Evolutionary conservation across 2,888 invertebrate genomes (phyloP), one percentile per base, ranked within the genome.

Genomic region (Thecophora atra): DNA sequence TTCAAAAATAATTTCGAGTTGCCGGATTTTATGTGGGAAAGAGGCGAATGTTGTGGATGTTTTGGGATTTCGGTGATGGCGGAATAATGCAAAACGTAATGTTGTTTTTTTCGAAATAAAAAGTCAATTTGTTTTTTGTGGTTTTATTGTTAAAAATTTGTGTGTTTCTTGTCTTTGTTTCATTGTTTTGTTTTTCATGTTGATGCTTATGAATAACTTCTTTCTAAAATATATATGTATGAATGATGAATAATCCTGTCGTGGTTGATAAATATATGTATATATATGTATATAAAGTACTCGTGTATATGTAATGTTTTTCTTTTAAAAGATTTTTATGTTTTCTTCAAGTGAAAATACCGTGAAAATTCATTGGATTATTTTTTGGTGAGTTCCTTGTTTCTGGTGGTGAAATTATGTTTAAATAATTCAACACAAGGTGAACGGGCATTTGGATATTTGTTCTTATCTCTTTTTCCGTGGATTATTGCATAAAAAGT

Each of bases 101-200:
- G 17, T 62, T 65, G 30, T 42, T 24, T 19, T 19, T 26, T 15
- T 21, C 42, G 63, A 69, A 69, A 75, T 76, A 75, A 73, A 74
- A 75, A 70, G 72, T 69, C 74, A 75, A 73, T 66, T 64, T 70
- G 62, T 75, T 76, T 76, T 72, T 76, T 76, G 72, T 72, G 75
- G 56, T 73, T 73, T 69, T 73, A 70, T 72, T 73, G 72, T 76
- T 75, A 69, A 67, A 68, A 69, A 54, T 77, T 77, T 76, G 75
- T 76, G 75, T 78, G 79, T 77, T 64, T 63, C 69, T 75, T 65
- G 51, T 70, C 72, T 67, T 78, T 76, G 78, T 78, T 79, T 79
- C 78, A 76, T 79, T 72, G 60, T 72, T 72, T 65, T 62, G 78
- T 77, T 58, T 24, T 68, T 67, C 24, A 24, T 68, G 37, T 62